A percentile compares a stretch with the other conserved stretches of the same genome.
Evolutionary conservation across 2,888 invertebrate species (phyloP).

Genomic region (Cataglyphis cursor): DNA sequence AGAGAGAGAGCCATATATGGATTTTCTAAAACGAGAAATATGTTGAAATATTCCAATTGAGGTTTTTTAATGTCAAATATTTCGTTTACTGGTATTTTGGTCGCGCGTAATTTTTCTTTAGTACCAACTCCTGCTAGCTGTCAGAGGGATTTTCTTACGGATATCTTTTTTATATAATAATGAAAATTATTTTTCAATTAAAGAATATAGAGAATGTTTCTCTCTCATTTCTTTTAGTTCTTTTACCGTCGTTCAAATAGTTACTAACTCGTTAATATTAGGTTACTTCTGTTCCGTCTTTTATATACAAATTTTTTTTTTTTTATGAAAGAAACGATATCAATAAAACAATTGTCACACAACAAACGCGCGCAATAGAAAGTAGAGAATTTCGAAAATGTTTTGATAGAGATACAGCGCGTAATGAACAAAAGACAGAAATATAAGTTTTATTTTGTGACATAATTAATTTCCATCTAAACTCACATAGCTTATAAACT

Average conservation of each 20-base stretch:
- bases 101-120: not conserved
- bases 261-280: not conserved
- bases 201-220: not conserved
- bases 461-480: constrained; percentile 26
- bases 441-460: not conserved
- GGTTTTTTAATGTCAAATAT: not conserved
- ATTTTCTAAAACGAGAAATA: not conserved
- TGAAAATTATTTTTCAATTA: not conserved
- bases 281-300: not conserved
- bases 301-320: not conserved
- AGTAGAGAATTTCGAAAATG: not conserved
- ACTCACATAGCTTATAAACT: constrained; percentile 3
- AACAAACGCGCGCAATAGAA: not conserved
- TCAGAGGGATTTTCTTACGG: not conserved
- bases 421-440: not conserved
- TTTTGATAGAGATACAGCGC: too few relatives aligned
- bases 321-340: not conserved
- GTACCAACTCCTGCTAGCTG: not conserved
- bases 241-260: not conserved
- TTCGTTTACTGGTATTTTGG: not conserved
- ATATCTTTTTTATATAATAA: not conserved
- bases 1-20: not conserved
- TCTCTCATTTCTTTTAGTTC: not conserved
- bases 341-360: not conserved
- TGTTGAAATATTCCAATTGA: not conserved